These are phyloP conservation scores for Anastrepha ludens DNA, from an alignment of 1,140 invertebrate genomes.

Conservation along the genomic window DNA sequence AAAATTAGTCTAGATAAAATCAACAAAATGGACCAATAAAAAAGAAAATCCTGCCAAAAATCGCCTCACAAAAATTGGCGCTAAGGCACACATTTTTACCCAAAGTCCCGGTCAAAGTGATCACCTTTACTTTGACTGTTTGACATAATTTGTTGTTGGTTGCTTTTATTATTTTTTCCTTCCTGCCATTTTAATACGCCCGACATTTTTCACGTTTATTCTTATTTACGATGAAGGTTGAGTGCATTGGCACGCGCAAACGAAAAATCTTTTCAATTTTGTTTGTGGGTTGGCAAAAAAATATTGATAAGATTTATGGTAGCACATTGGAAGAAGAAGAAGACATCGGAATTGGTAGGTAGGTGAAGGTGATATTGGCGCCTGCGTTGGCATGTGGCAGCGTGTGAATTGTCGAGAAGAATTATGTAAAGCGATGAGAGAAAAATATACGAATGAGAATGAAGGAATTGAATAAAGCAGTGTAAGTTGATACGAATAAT, in stretches of 20 bases:
- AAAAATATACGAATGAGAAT: not conserved
- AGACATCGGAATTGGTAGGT: no score
- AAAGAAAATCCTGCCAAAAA: not conserved
- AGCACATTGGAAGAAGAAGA: not conserved
- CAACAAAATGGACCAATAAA: not conserved
- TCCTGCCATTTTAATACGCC: slow-evolving; percentile 7
- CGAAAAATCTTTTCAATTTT: not conserved
- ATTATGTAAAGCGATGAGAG: not conserved
- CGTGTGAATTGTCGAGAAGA: slow-evolving; percentile 16
- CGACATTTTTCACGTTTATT: slow-evolving; percentile 35
- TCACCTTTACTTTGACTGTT: not conserved
- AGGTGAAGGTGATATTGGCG: slow-evolving; percentile 38
- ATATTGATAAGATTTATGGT: slow-evolving; percentile 15
- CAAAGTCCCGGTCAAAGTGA: not conserved
- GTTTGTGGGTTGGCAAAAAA: not conserved
- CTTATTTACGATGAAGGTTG: slow-evolving; percentile 30
- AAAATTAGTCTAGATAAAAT: slow-evolving; percentile 41
- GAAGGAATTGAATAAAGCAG: not conserved
- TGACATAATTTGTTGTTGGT: not conserved
- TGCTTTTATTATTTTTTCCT: slow-evolving; percentile 36
- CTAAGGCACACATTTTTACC: not conserved
- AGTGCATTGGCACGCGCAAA: slow-evolving; percentile 30
- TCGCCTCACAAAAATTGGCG: not conserved
- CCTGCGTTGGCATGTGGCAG: not conserved
- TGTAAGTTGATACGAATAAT: no score